phyloP scores from a whole-genome alignment of 2,888 invertebrate genomes.

The Monochamus alternatus region DNA sequence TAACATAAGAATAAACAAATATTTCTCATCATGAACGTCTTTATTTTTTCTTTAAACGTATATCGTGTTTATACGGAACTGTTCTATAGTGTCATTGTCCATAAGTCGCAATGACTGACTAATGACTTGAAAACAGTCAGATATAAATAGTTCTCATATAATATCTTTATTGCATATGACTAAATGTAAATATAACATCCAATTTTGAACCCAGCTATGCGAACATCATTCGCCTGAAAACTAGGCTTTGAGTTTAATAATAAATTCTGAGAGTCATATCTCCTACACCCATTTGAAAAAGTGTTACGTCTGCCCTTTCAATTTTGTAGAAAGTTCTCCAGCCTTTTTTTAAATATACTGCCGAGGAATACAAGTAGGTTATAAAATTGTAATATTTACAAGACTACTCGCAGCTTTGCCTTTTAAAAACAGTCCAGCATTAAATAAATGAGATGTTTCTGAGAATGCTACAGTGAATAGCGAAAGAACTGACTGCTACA shows the following conservation, averaged over 20 bases:
- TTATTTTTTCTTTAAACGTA: too few species aligned
- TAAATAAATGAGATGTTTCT: constrained; percentile 22
- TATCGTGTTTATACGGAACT: too few species aligned
- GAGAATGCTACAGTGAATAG: neutral
- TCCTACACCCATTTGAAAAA: neutral
- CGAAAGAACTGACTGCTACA: constrained; percentile 4
- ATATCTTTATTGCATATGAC: too few species aligned
- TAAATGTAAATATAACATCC: too few species aligned
- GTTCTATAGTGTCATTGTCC: too few species aligned
- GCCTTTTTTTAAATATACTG: neutral
- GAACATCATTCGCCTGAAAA: neutral
- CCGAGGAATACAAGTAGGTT: neutral
- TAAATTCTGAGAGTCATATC: neutral
- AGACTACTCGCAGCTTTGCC: constrained; percentile 10
- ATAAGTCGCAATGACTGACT: too few species aligned
- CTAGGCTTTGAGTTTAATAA: neutral
- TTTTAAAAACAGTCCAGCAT: constrained; percentile 16
- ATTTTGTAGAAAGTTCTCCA: neutral
- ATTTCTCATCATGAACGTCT: too few species aligned
- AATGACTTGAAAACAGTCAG: too few species aligned
- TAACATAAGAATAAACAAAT: too few species aligned
- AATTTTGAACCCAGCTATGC: neutral
- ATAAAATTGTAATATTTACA: constrained; percentile 19
- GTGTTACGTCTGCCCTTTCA: neutral
- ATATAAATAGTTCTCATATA: too few species aligned